phyloP scores from a whole-genome alignment of 2,113 vertebrate genomes.

The Elephantulus edwardii region DNA sequence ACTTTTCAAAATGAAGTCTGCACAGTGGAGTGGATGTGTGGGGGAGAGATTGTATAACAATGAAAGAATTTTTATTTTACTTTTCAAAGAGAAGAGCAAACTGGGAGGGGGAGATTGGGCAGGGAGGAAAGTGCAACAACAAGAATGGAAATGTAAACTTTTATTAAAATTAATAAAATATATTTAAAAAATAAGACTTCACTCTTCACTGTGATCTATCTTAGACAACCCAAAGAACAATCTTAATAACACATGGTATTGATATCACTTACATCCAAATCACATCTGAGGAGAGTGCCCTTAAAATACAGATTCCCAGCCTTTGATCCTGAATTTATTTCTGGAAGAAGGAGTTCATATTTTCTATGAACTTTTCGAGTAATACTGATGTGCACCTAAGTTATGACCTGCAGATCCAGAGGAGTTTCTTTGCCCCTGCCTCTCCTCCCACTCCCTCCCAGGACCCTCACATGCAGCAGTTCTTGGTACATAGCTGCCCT shows the following conservation, averaged over 20 bases:
- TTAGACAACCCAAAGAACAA: neutral
- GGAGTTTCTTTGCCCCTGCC: neutral
- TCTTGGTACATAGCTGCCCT: too few relatives aligned
- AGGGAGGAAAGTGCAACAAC: too few relatives aligned
- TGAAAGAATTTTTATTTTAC: too few relatives aligned
- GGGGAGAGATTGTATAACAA: too few relatives aligned
- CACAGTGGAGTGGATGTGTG: too few relatives aligned
- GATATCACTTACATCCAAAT: neutral
- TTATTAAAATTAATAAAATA: too few relatives aligned
- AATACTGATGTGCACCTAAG: neutral
- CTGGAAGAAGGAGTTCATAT: fast-evolving
- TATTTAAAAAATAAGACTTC: too few relatives aligned
- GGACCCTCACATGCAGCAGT: neutral
- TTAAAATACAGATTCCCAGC: neutral
- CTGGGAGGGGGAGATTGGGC: too few relatives aligned
- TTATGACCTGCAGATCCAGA: neutral
- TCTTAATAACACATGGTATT: neutral
- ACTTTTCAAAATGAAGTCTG: too few relatives aligned
- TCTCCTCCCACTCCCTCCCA: fast-evolving
- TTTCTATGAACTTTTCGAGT: neutral
- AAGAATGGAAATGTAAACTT: too few relatives aligned
- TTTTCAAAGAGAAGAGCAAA: too few relatives aligned
- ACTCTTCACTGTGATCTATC: neutral
- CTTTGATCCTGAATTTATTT: neutral
- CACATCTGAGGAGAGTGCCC: neutral